A percentile compares a stretch with the other conserved stretches of the same genome.
Conservation (phyloP, 2,113 vertebrate species). For the Indri indri region DNA sequence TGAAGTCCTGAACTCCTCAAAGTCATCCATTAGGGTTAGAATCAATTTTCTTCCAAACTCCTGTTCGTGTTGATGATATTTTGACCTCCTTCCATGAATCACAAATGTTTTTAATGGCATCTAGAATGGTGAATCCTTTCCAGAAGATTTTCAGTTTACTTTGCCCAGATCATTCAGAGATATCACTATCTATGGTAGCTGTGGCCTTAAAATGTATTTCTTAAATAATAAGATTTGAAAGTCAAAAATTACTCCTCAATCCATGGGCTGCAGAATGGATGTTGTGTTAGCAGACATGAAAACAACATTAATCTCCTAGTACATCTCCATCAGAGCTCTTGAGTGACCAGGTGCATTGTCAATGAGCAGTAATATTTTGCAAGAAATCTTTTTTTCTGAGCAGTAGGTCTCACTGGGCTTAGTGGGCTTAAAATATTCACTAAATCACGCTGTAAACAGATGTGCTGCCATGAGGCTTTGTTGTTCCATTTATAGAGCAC, state of each 20-base stretch:
- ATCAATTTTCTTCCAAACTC: neutral
- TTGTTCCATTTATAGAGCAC: neutral
- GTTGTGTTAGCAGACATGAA: neutral
- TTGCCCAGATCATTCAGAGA: neutral
- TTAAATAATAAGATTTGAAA: neutral
- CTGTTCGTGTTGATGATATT: neutral
- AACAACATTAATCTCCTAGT: neutral
- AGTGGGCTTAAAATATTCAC: neutral
- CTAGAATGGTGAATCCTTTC: neutral
- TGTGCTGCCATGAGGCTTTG: neutral
- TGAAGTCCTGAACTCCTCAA: neutral
- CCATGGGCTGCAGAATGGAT: neutral
- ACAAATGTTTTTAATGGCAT: neutral
- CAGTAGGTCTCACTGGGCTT: neutral
- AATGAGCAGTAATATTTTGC: neutral
- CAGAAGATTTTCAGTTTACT: neutral
- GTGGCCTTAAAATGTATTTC: neutral
- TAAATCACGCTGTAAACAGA: neutral
- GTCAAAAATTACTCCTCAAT: neutral
- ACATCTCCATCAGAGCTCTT: neutral
- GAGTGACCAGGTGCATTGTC: neutral
- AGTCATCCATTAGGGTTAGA: neutral
- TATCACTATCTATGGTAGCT: neutral
- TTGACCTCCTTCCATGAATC: neutral
- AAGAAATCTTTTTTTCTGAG: neutral